Conservation (phyloP, 2,113 vertebrate species). For the Microcebus tavaratra region DNA sequence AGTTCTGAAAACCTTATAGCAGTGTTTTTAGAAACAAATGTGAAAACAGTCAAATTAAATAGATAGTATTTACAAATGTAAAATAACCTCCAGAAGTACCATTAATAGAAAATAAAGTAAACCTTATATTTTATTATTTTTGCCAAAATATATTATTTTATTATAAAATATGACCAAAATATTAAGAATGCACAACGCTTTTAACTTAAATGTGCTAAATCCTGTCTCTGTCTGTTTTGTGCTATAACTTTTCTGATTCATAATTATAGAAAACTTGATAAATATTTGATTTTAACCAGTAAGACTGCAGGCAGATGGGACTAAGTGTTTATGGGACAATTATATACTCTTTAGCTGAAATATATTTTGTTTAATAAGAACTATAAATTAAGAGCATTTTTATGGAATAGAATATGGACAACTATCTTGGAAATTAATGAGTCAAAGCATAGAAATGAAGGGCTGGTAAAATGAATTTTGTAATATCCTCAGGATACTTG, state of each 20-base stretch:
- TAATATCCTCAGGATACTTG: conserved; percentile 90
- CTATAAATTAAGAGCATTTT: conserved; percentile 74
- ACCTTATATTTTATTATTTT: conserved; percentile 77
- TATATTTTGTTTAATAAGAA: conserved; percentile 84
- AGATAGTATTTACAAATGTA: conserved; percentile 70
- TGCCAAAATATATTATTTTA: conserved; percentile 85
- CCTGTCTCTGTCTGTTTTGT: conserved; percentile 79
- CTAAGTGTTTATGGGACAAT: conserved; percentile 80
- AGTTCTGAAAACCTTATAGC: conserved; percentile 74
- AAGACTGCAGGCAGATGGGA: conserved; percentile 69
- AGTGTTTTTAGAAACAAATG: conserved; percentile 77
- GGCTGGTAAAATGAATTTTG: conserved; percentile 86
- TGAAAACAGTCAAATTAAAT: conserved; percentile 63
- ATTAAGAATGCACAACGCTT: conserved; percentile 83
- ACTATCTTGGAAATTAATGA: conserved; percentile 76
- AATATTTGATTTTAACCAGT: conserved; percentile 82
- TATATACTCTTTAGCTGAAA: conserved; percentile 84
- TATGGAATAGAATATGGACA: conserved; percentile 83
- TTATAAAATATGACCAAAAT: conserved; percentile 84
- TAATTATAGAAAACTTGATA: conserved; percentile 76
- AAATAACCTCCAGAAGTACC: conserved; percentile 77
- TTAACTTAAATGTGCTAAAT: conserved; percentile 78
- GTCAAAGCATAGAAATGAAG: conserved; percentile 87
- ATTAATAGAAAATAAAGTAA: conserved; percentile 72
- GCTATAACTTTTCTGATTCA: conserved; percentile 79